Evolutionary conservation across 2,888 invertebrate genomes (phyloP), one percentile per base, ranked within the genome.

Genomic region (Andrena fulva): DNA sequence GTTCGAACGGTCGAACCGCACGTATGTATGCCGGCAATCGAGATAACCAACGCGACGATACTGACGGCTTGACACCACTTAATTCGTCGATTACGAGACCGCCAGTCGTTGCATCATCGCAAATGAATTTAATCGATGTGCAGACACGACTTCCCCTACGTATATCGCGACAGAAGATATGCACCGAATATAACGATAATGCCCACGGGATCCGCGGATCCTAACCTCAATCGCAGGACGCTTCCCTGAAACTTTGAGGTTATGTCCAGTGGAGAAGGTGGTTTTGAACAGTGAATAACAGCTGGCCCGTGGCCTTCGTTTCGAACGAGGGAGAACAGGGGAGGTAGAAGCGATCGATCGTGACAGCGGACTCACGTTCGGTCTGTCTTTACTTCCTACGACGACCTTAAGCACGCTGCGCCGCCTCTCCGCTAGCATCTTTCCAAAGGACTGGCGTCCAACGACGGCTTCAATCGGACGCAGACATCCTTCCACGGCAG

Each of bases 321-420:
- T 16, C 5, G n/a, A 7, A 24, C 12, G 0, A 5, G 42, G 8
- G n/a, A 12, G 24, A 42, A 54, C n/a, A 31, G 27, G 10, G 4
- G 2, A 8, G 7, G 3, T 0, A 24, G 0, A 56, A 31, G 27
- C 12, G 60, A 78, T 75, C 52, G 66, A 84, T 77, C 59, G 24
- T 24, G 42, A 75, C 33, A 50, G 2, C 27, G 63, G 42, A 85
- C 89, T 90, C 83, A 91, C 90, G 88, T 86, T 87, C 60, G 82
- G 71, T 48, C 63, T 67, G 83, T 82, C 74, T 85, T 80, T 80
- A 52, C 85, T 79, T 78, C 81, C 74, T 81, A 80, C 76, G 72
- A 85, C 76, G 52, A 70, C 75, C 75, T 66, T 59, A 77, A 79
- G 54, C 82, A 56, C 83, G 73, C 73, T 68, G 69, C 70, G 63